These are phyloP conservation scores for Rattus norvegicus DNA, from an alignment of 2,113 vertebrate genomes.

Conservation along the genomic window GRCr8 NC_086023.1:138831501-138832000, in stretches of 20 bases:
- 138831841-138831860: not conserved
- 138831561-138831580: not conserved
- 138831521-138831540: conserved; percentile 39
- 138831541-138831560: not conserved
- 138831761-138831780: conserved; percentile 42
- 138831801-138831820: not conserved
- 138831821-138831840: not conserved
- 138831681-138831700: conserved; percentile 30
- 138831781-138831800: not conserved
- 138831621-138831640: not conserved
- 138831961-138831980: not conserved
- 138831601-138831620: conserved; percentile 17
- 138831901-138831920: not conserved
- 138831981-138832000: not conserved
- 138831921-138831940: not conserved
- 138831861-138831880: not conserved
- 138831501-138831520: not conserved
- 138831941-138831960: not conserved
- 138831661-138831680: conserved; percentile 61
- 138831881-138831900: not conserved
- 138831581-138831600: not conserved
- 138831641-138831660: not conserved
- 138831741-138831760: conserved; percentile 53
- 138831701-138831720: conserved; percentile 69
- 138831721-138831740: conserved; percentile 74